Base-by-base conservation (phyloP, 2,888 invertebrate species). In the Punctoribates punctum region DNA sequence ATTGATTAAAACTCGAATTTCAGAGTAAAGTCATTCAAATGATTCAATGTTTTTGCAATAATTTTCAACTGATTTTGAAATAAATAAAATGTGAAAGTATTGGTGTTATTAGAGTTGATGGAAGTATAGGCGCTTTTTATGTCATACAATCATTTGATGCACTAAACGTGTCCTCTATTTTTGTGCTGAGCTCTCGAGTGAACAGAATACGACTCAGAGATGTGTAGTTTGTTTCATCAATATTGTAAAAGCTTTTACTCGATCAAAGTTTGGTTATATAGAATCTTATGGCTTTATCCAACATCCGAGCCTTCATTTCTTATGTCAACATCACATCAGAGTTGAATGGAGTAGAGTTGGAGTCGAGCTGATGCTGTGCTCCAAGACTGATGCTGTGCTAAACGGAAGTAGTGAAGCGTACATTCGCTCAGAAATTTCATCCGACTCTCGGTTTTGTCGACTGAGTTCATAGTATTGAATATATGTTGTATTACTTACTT, bases 221-320 rank as follows among this genome's bases (percentile, higher is more conserved):
- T n/a, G n/a, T 25, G 60, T 60, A 60, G 60, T 60, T 60, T 60
- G 60, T 27, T 65, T 65, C 65, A 65, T 65, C 65, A 65, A 65
- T 65, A 65, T 65, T 65, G 65, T 17, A 65, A 29, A 60, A 65
- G 65, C 65, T 65, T 65, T 65, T 65, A 65, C 34, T 34, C n/a
- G 15, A 65, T 65, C 34, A 65, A 65, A 65, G 65, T 65, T 65
- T 65, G 34, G 65, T 65, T 65, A 65, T 65, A 65, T 65, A 65
- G 65, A 65, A 34, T 65, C 65, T 65, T 65, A 65, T 65, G 65
- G 65, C 65, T 65, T 65, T 38, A 65, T 65, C 65, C 65, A 65
- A 65, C 65, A 65, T 65, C 65, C 65, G 29, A 29, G 65, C 65
- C 65, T 65, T 65, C 65, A 65, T 65, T 65, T 65, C 65, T 65